A percentile compares a stretch with the other conserved stretches of the same genome.
Conservation (phyloP, 2,113 vertebrate genomes). For the Leptobrachium ailaonicum region DNA sequence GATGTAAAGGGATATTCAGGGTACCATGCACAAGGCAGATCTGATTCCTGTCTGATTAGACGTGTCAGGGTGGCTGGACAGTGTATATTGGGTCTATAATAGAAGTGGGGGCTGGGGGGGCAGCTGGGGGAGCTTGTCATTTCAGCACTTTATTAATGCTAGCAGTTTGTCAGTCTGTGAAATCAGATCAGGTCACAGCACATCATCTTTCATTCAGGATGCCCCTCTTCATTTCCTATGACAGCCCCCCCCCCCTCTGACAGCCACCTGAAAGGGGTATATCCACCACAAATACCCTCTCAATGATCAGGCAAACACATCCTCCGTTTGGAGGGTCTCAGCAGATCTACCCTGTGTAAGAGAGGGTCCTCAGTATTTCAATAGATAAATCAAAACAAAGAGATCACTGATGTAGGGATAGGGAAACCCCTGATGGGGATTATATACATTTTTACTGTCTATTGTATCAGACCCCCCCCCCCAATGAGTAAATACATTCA, state of each 20-base stretch:
- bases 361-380: neutral
- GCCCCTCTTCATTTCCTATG: slow-evolving; percentile 13
- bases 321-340: slow-evolving; percentile 30
- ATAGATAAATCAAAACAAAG: slow-evolving; percentile 13
- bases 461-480: slow-evolving; percentile 14
- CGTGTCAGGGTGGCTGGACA: neutral
- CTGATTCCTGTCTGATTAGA: neutral
- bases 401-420: slow-evolving; percentile 1
- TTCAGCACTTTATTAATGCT: slow-evolving; percentile 36
- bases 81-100: slow-evolving; percentile 21
- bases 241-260: slow-evolving; percentile 6
- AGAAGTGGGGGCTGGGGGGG: neutral
- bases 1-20: too few relatives aligned
- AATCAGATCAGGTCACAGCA: slow-evolving; percentile 32
- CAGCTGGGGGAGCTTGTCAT: slow-evolving; percentile 28
- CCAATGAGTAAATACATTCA: neutral
- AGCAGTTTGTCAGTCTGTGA: slow-evolving; percentile 39
- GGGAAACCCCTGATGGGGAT: neutral
- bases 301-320: neutral
- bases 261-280: neutral
- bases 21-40: neutral
- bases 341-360: neutral
- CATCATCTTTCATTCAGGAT: slow-evolving; percentile 29
- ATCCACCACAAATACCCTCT: neutral
- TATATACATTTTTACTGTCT: slow-evolving; percentile 22